phyloP scores from a whole-genome alignment of 2,113 vertebrate species.

The Symphodus melops region DNA sequence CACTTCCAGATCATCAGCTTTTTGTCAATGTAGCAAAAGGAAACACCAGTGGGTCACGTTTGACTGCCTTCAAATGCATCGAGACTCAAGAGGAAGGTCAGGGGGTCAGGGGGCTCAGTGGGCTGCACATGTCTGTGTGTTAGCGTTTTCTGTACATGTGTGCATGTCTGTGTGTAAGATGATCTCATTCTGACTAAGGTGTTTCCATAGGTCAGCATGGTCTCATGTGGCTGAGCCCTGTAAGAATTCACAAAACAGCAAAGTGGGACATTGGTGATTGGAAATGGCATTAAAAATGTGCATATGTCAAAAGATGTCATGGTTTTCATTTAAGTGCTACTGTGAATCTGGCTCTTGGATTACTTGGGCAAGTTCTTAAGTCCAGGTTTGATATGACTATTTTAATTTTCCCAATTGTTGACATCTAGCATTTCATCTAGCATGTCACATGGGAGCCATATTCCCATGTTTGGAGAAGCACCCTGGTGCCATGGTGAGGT shows the following conservation, averaged over 20 bases:
- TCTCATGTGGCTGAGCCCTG: constrained; percentile 40
- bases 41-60: not conserved
- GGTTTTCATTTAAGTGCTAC: not conserved
- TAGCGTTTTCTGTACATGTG: constrained; percentile 15
- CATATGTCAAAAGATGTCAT: not conserved
- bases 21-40: constrained; percentile 18
- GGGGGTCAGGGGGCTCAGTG: constrained; percentile 3
- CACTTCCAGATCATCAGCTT: not conserved
- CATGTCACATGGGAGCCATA: constrained; percentile 13
- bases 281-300: not conserved
- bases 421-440: not conserved
- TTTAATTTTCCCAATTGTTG: not conserved
- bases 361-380: no score
- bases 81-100: constrained; percentile 13
- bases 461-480: not conserved
- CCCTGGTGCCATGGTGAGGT: constrained; percentile 16
- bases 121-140: not conserved
- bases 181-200: constrained; percentile 42
- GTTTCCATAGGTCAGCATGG: constrained; percentile 50
- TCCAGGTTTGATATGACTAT: not conserved
- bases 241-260: constrained; percentile 24
- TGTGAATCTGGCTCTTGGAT: not conserved
- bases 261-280: not conserved
- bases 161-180: constrained; percentile 43
- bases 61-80: constrained; percentile 18